Evolutionary conservation across 2,113 vertebrate genomes (phyloP), one percentile per base, ranked within the genome.

Genomic region (Hemichromis elongatus): DNA sequence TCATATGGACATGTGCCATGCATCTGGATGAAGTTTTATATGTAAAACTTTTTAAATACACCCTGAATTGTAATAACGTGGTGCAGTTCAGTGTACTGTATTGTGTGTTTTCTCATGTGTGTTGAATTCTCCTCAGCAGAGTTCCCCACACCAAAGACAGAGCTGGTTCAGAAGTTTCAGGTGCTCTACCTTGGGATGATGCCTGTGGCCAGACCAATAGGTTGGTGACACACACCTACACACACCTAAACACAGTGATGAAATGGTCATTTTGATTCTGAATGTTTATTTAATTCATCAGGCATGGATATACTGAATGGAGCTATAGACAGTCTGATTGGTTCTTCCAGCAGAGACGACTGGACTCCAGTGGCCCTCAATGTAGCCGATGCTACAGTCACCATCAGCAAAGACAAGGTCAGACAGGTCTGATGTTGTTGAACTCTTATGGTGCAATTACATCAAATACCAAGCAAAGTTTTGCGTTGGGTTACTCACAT

Each of bases 61-160:
- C 33, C 59, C 59, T 63, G 19, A 37, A 63, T 63, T 59, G 24
- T 70, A 45, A 33, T n/a, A 33, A 9, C 3, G 8, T 19, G 10
- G 33, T 63, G 33, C 21, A 4, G 4, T 33, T 14, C 55, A 5
- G 33, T n/a, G 11, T 52, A 13, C 45, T 18, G 13, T n/a, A 53
- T 4, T 30, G 35, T 53, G 40, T 52, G 11, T 42, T 7, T 66
- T 61, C 10, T 37, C 18, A 54, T 37, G 45, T 68, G 3, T 89
- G 40, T 56, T 84, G 77, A 37, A 42, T 92, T 90, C 37, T 78
- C 84, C 85, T 95, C 87, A 94, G 96, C 98, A 97, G 99, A 99
- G 96, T 99, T 99, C 86, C 99, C 99, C 94, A 99, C 98, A 92
- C 98, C 98, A 96, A 99, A 99, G 97, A 99, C 97, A 0, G 99